Evolutionary conservation across 2,888 invertebrate species (phyloP).

Genomic region (Ernsta delagoae): DNA sequence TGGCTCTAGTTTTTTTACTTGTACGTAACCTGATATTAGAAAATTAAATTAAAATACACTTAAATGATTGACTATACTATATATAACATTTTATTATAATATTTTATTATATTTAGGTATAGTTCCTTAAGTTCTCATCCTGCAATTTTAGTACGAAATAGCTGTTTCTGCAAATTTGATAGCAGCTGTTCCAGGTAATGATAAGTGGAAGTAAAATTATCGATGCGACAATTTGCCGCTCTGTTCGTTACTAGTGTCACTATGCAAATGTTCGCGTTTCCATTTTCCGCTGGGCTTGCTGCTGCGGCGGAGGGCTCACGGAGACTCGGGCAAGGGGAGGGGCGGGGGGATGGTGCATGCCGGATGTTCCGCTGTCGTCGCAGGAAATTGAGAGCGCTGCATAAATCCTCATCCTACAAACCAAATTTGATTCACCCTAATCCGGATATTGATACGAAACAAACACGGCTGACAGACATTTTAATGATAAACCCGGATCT

Average conservation of each 20-base stretch:
- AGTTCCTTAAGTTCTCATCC: not conserved
- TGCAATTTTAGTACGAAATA: not conserved
- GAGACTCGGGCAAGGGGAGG: constrained; percentile 43
- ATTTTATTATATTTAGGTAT: too few species aligned
- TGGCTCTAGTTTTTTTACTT: constrained; percentile 10
- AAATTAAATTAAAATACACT: too few species aligned
- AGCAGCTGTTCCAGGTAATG: constrained; percentile 21
- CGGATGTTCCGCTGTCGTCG: constrained; percentile 81
- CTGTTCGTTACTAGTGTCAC: constrained; percentile 73
- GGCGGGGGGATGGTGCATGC: constrained; percentile 57
- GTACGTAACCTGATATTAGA: too few species aligned
- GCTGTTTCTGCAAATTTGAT: not conserved
- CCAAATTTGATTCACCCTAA: constrained; percentile 82
- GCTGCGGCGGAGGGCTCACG: constrained; percentile 50
- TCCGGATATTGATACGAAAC: constrained; percentile 83
- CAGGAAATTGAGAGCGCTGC: constrained; percentile 84
- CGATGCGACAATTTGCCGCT: constrained; percentile 82
- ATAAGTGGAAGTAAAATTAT: constrained; percentile 62
- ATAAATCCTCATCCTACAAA: constrained; percentile 82
- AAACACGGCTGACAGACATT: constrained; percentile 65
- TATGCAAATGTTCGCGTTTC: constrained; percentile 80
- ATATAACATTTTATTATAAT: too few species aligned
- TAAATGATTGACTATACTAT: too few species aligned
- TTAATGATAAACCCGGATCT: constrained; percentile 54
- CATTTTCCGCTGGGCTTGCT: constrained; percentile 73